Conservation (phyloP, 1,140 invertebrate genomes). For the Ganaspis sp. region DNA sequence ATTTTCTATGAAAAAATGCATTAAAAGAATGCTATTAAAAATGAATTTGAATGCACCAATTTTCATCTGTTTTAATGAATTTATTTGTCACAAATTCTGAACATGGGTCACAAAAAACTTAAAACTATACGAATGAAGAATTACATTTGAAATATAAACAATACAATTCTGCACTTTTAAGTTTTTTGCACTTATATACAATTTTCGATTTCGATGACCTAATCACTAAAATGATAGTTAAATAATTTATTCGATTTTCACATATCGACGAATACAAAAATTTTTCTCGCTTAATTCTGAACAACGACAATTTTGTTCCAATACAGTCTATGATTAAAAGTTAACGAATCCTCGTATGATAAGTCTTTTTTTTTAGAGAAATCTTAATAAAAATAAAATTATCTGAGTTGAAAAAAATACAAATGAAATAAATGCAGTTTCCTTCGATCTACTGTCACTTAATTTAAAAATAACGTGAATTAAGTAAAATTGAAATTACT, state of each 20-base stretch:
- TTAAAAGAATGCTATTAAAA: no score
- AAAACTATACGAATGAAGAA: slow-evolving; percentile 10
- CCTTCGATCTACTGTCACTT: slow-evolving; percentile 11
- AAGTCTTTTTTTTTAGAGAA: background rate
- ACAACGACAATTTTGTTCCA: background rate
- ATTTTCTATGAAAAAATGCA: no score
- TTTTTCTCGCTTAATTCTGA: background rate
- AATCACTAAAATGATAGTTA: background rate
- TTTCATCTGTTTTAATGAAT: slow-evolving; percentile 6
- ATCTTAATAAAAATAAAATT: background rate
- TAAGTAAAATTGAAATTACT: background rate
- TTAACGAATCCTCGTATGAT: background rate
- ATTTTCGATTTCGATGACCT: slow-evolving; percentile 12
- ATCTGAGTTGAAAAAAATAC: background rate
- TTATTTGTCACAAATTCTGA: slow-evolving; percentile 29
- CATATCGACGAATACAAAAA: background rate
- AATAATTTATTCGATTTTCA: background rate
- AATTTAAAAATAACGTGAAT: slow-evolving; percentile 29
- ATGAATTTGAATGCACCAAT: slow-evolving; percentile 1
- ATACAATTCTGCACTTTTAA: background rate
- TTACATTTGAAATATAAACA: background rate
- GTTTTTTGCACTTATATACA: background rate
- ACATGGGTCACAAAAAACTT: slow-evolving; percentile 27
- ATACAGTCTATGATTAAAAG: background rate
- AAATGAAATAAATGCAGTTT: background rate